phyloP scores from a whole-genome alignment of 2,888 invertebrate species.

The Euphydryas editha region DNA sequence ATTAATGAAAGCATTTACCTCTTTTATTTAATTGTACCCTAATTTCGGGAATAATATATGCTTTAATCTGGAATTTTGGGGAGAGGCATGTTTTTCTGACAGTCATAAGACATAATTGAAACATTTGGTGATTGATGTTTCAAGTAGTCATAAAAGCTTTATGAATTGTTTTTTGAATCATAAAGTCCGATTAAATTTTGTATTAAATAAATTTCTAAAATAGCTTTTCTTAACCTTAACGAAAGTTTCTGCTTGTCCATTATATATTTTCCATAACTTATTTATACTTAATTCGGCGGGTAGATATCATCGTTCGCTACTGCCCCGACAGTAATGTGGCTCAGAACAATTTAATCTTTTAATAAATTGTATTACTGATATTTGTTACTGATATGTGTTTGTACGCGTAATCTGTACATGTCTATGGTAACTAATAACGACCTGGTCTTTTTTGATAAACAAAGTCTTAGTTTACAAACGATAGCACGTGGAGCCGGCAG shows the following conservation, averaged over 20 bases:
- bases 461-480: too few relatives aligned
- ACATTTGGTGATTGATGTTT: constrained; percentile 14
- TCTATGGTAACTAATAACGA: too few relatives aligned
- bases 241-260: constrained; percentile 1
- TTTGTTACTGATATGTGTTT: too few relatives aligned
- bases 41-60: constrained; percentile 7
- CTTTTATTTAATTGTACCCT: too few relatives aligned
- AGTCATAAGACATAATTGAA: constrained; percentile 11
- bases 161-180: constrained; percentile 12
- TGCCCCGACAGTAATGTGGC: too few relatives aligned
- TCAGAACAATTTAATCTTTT: too few relatives aligned
- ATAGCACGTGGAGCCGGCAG: too few relatives aligned
- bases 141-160: constrained; percentile 11
- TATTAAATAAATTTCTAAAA: constrained; percentile 12
- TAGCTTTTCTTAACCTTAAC: constrained; percentile 13
- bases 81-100: constrained; percentile 12
- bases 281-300: constrained; percentile 1
- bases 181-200: constrained; percentile 9
- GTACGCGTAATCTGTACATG: too few relatives aligned
- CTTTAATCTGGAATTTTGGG: neutral
- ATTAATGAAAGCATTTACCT: too few relatives aligned
- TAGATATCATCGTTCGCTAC: too few relatives aligned
- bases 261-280: constrained; percentile 6
- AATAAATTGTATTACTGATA: too few relatives aligned
- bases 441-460: too few relatives aligned